Percentiles rank a stretch among this genome's conserved stretches.
phyloP scores from a whole-genome alignment of 2,113 vertebrate genomes.

The Atrichornis clamosus region DNA sequence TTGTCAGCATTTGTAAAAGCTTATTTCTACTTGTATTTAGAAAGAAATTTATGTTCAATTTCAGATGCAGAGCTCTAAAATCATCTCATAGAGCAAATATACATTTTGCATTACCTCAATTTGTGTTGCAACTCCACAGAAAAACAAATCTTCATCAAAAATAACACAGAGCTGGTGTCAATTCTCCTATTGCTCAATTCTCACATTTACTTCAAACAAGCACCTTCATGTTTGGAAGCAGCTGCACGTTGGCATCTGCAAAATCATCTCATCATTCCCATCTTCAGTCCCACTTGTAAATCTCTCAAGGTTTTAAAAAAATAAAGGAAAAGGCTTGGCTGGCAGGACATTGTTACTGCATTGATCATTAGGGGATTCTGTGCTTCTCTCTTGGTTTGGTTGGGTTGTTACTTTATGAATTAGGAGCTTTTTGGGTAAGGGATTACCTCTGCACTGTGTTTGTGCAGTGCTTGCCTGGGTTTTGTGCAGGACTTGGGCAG shows the following conservation, averaged over 20 bases:
- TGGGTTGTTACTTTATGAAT: not conserved
- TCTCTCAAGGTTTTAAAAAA: not conserved
- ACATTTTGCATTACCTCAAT: not conserved
- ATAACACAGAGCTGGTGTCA: not conserved
- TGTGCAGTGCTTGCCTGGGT: not conserved
- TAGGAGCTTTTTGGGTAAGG: not conserved
- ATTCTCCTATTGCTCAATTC: not conserved
- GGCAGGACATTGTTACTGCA: not conserved
- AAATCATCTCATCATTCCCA: not conserved
- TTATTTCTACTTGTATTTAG: not conserved
- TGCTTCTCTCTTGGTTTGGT: not conserved
- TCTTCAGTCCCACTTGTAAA: not conserved
- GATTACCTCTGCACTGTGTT: not conserved
- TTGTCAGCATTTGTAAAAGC: not conserved
- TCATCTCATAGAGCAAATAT: not conserved
- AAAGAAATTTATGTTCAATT: not conserved
- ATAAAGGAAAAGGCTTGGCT: not conserved
- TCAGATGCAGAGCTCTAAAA: not conserved
- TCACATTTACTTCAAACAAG: not conserved
- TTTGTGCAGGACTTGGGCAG: not conserved
- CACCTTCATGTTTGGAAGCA: slow-evolving; percentile 20
- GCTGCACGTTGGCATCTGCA: not conserved
- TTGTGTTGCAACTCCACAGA: not conserved
- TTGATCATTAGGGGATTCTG: not conserved
- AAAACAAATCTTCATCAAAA: slow-evolving; percentile 28